Evolutionary conservation across 2,888 invertebrate genomes (phyloP).

Genomic region (Ceratothoa steindachneri): DNA sequence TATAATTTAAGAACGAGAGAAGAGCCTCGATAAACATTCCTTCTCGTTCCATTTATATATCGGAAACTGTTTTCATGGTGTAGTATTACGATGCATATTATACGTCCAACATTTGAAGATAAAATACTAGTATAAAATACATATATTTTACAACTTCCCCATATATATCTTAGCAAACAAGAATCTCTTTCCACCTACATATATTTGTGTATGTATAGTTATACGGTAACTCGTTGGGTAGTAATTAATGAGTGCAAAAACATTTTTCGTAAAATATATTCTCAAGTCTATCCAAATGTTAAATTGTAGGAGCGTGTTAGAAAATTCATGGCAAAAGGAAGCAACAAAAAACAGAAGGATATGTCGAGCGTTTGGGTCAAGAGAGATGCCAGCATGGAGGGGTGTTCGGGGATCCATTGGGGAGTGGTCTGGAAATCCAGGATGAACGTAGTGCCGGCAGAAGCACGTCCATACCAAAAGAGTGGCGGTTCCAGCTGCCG

Average conservation of each 20-base stretch:
- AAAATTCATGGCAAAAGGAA: not conserved
- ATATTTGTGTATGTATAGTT: too few relatives aligned
- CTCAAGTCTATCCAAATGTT: not conserved
- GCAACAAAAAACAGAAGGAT: not conserved
- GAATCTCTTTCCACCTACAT: too few relatives aligned
- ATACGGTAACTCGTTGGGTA: too few relatives aligned
- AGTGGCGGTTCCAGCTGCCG: slow-evolving; percentile 7
- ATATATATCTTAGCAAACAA: too few relatives aligned
- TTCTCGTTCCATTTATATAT: not conserved
- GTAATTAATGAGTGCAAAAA: too few relatives aligned
- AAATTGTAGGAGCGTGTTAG: not conserved
- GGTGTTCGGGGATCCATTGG: slow-evolving; percentile 5
- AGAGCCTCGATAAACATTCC: not conserved
- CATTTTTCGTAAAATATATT: too few relatives aligned
- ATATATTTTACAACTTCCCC: not conserved
- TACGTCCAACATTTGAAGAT: not conserved
- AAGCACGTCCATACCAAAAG: slow-evolving; percentile 9
- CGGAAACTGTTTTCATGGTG: not conserved
- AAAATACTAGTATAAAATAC: not conserved
- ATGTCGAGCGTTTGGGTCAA: not conserved
- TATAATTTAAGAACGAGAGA: not conserved
- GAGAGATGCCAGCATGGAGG: not conserved
- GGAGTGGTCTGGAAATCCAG: slow-evolving; percentile 10
- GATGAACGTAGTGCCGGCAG: slow-evolving; percentile 10
- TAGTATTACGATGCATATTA: not conserved